These are phyloP conservation scores for Cavia aperea DNA, from an alignment of 2,113 vertebrate genomes.

Conservation along the genomic window DNA sequence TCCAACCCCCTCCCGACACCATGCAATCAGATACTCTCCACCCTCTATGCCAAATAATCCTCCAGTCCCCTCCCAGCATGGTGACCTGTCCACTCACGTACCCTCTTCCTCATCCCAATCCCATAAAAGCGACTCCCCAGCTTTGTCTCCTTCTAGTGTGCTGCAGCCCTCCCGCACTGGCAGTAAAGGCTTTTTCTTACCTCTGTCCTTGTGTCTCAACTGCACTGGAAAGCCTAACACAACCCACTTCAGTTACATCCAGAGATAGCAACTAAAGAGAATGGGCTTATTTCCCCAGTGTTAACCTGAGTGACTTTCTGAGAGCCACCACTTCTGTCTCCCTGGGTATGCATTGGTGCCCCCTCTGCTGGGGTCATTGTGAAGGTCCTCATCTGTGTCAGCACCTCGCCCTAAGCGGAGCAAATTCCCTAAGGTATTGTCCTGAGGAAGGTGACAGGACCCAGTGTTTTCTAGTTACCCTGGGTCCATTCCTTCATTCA, in stretches of 20 bases:
- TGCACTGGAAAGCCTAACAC: too few relatives aligned
- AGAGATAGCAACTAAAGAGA: not conserved
- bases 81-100: too few relatives aligned
- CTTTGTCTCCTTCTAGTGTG: too few relatives aligned
- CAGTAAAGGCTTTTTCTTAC: too few relatives aligned
- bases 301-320: not conserved
- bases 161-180: too few relatives aligned
- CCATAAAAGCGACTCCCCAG: too few relatives aligned
- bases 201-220: too few relatives aligned
- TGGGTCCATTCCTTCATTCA: not conserved
- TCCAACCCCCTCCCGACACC: too few relatives aligned
- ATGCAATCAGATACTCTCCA: too few relatives aligned
- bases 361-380: not conserved
- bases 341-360: accelerated
- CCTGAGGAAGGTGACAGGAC: not conserved
- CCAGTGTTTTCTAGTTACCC: not conserved
- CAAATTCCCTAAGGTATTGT: not conserved
- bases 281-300: not conserved
- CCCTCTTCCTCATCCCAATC: too few relatives aligned
- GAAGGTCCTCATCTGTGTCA: not conserved
- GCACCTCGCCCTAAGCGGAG: not conserved
- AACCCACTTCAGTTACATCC: not conserved
- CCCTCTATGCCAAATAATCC: too few relatives aligned
- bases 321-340: not conserved
- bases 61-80: too few relatives aligned